Base-by-base conservation (phyloP, 2,888 invertebrate species). In the Xylophagus ater region DNA sequence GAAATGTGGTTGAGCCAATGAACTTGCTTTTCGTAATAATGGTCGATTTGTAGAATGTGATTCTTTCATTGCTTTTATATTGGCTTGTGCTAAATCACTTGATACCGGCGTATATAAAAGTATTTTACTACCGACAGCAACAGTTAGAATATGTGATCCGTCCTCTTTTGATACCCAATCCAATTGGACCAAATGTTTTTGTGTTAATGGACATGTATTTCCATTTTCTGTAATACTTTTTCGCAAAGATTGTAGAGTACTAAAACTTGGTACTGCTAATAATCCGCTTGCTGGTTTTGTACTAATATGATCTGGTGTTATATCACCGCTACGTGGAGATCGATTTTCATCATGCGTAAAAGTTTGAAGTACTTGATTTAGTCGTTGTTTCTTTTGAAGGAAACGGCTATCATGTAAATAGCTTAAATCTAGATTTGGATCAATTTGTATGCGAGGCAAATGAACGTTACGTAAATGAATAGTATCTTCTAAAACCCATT, bases 121-220 rank as follows among this genome's bases (percentile, higher is more conserved):
- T 25, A 96, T 85, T 62, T 89, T 86, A 42, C 88, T 89, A 1
- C 90, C 94, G 24, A 96, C 90, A 0, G 89, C 93, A 0, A 98
- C 93, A 0, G 98, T 97, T 25, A 98, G 66, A 51, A 98, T 89
- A 60, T 98, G 97, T 0, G 93, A 90, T 1, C 98, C 98, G 59
- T 99, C 97, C 63, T 99, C 98, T 51, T 96, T 93, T 0, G 96
- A 94, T 9, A 97, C 96, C 98, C 98, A 98, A 66, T 98, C 98
- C 25, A 97, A 67, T 57, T 94, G 94, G 1, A 96, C 93, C 18
- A 93, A 69, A 63, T 90, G 89, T 61, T 90, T 90, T 58, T 90
- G 90, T 0, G 88, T 88, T 24, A 90, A 61, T 0, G 88, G 87
- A 53, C 88, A 89, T 1, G 88, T 88, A 59, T 89, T 90, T 4